These are phyloP conservation scores for Oryzias javanicus DNA, from an alignment of 2,113 vertebrate genomes.

Conservation along the genomic window DNA sequence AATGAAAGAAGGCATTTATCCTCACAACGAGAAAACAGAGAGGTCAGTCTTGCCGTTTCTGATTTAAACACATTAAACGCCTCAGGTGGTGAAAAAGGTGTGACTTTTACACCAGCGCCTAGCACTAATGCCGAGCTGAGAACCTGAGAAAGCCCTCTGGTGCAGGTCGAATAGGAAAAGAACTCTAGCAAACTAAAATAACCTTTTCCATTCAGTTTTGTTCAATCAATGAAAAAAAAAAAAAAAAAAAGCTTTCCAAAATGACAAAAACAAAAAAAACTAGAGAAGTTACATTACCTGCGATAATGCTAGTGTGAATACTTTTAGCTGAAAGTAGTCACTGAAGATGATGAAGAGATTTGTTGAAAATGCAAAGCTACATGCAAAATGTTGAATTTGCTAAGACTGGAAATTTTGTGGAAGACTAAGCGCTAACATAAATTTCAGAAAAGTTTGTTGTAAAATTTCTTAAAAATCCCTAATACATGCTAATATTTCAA, in stretches of 20 bases:
- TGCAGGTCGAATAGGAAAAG: constrained; percentile 33
- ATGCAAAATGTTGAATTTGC: no score
- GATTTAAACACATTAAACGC: constrained; percentile 45
- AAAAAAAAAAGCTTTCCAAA: constrained; percentile 11
- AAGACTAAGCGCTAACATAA: no score
- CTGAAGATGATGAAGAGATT: no score
- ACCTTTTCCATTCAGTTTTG: constrained; percentile 45
- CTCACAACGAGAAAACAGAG: constrained; percentile 11
- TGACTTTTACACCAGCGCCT: constrained; percentile 57
- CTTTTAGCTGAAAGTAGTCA: no score
- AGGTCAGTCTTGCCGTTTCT: constrained; percentile 48
- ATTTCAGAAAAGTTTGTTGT: no score
- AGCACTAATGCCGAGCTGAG: constrained; percentile 50
- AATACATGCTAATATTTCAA: no score
- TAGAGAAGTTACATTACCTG: no score
- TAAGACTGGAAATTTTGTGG: no score
- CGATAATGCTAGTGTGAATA: no score
- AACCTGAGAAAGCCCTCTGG: constrained; percentile 53
- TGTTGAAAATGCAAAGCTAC: no score
- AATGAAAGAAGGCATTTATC: constrained; percentile 17
- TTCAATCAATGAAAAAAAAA: constrained; percentile 1
- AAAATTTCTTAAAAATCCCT: no score
- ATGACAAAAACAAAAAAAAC: background rate
- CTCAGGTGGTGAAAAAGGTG: constrained; percentile 53
- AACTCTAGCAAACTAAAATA: constrained; percentile 40